These are phyloP conservation scores for Triplophysa rosa DNA, from an alignment of 2,113 vertebrate genomes.

Conservation along the genomic window DNA sequence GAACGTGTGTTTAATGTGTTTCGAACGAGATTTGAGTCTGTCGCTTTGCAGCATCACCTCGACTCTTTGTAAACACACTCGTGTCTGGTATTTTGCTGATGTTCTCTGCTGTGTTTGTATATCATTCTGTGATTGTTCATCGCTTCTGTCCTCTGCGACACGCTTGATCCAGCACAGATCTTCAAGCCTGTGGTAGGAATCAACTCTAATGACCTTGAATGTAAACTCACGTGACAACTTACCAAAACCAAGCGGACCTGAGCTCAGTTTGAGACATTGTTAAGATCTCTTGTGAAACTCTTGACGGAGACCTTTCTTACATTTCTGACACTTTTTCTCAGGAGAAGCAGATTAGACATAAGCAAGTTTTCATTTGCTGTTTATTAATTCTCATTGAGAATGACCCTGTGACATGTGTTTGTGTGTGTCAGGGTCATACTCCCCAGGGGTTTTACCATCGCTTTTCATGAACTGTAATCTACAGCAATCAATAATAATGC, in stretches of 20 bases:
- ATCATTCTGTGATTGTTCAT: slow-evolving; percentile 26
- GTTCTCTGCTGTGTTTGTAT: slow-evolving; percentile 37
- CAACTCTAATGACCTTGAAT: neutral
- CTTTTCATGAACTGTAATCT: slow-evolving; percentile 39
- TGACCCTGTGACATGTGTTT: neutral
- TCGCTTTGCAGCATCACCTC: neutral
- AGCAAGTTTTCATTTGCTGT: no score
- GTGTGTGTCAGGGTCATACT: neutral
- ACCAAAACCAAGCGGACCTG: no score
- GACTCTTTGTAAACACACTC: slow-evolving; percentile 41
- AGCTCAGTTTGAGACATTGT: no score
- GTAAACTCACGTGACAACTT: neutral
- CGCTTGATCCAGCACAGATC: slow-evolving; percentile 41
- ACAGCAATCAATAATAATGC: slow-evolving; percentile 57
- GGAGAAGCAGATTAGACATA: no score
- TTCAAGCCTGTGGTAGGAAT: slow-evolving; percentile 16
- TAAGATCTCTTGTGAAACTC: no score
- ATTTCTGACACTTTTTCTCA: no score
- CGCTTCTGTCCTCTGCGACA: slow-evolving; percentile 32
- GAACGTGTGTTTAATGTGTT: slow-evolving; percentile 9
- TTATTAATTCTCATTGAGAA: no score
- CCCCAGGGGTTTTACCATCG: slow-evolving; percentile 41
- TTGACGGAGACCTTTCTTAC: no score
- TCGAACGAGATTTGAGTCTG: neutral
- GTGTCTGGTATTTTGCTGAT: slow-evolving; percentile 21